Evolutionary conservation across 2,113 vertebrate genomes (phyloP).

Genomic region (Oryzias melastigma): DNA sequence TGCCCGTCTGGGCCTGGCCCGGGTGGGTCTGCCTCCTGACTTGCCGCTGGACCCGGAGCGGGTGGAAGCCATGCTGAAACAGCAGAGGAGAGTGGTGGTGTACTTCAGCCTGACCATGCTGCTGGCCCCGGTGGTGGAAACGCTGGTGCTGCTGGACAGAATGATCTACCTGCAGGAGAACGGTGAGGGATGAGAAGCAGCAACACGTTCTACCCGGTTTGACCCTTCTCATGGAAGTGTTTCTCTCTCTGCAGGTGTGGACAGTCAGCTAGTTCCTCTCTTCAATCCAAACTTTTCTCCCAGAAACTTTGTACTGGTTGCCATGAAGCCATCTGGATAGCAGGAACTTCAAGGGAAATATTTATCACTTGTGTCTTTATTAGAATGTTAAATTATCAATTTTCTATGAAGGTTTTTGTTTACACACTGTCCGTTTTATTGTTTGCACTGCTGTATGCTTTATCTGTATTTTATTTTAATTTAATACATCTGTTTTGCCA

Average conservation of each 20-base stretch:
- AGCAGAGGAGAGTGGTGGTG: conserved; percentile 84
- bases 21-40: conserved; percentile 78
- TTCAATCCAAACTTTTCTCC: conserved; percentile 88
- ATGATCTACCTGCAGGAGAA: conserved; percentile 89
- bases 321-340: conserved; percentile 51
- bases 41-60: conserved; percentile 56
- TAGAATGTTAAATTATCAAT: neutral
- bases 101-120: conserved; percentile 88
- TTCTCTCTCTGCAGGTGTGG: conserved; percentile 75
- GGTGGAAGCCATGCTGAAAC: conserved; percentile 74
- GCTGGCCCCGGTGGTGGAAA: conserved; percentile 88
- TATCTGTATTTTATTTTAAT: neutral
- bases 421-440: neutral
- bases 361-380: neutral
- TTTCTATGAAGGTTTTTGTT: neutral
- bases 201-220: neutral
- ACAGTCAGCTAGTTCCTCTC: conserved; percentile 85
- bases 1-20: conserved; percentile 78
- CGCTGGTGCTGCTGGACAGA: conserved; percentile 88
- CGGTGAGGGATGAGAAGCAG: conserved; percentile 64
- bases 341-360: neutral
- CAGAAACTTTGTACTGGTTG: conserved; percentile 89
- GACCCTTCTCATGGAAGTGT: neutral
- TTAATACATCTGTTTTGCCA: neutral
- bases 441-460: neutral